Conservation (phyloP, 1,140 invertebrate genomes). For the Drosophila murphyi region DNA sequence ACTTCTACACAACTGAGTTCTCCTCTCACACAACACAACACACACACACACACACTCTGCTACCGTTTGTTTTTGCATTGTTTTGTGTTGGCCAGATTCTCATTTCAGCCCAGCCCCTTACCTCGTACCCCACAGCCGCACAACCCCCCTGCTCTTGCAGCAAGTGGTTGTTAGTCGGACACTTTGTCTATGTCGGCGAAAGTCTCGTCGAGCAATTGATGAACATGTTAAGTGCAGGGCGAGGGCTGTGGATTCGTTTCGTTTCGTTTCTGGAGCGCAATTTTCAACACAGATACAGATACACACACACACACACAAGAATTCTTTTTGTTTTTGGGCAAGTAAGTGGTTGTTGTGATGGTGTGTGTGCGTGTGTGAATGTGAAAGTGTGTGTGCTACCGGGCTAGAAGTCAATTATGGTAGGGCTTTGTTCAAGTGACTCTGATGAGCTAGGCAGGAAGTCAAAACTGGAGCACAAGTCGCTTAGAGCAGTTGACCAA, state of each 20-base stretch:
- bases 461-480: constrained; percentile 60
- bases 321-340: constrained; percentile 7
- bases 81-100: constrained; percentile 62
- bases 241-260: constrained; percentile 52
- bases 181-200: constrained; percentile 72
- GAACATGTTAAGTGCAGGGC: constrained; percentile 77
- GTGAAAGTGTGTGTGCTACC: constrained; percentile 45
- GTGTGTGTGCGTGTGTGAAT: constrained; percentile 32
- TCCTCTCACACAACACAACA: neutral
- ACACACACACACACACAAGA: neutral
- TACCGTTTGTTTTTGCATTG: constrained; percentile 54
- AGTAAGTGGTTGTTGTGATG: constrained; percentile 45
- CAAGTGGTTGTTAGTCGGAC: constrained; percentile 45
- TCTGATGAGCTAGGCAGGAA: constrained; percentile 46
- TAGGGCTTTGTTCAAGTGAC: constrained; percentile 73
- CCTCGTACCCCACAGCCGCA: too few species aligned
- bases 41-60: neutral
- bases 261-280: constrained; percentile 58
- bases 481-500: constrained; percentile 39
- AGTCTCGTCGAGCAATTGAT: constrained; percentile 67
- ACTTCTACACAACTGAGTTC: constrained; percentile 8
- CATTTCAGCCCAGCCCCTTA: constrained; percentile 29
- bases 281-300: constrained; percentile 25
- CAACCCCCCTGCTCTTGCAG: neutral
- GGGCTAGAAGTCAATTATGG: constrained; percentile 75